Evolutionary conservation across 1,140 invertebrate species (phyloP).

Genomic region (Lycorma delicatula): DNA sequence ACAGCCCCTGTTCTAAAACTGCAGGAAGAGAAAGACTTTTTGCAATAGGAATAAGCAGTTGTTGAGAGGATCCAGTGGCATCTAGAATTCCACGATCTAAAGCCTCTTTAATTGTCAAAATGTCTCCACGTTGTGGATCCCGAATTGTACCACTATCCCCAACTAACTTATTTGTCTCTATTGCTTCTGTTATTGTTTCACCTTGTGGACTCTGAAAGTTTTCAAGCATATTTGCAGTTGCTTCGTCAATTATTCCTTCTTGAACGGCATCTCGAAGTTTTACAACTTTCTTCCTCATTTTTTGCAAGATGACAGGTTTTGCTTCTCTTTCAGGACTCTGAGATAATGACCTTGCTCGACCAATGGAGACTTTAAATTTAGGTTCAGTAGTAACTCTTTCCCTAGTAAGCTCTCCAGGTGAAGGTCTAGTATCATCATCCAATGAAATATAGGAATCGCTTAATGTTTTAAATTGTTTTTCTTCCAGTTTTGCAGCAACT

Average conservation of each 20-base stretch:
- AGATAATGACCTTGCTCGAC: constrained; percentile 44
- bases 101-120: constrained; percentile 72
- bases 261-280: constrained; percentile 60
- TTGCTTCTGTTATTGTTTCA: constrained; percentile 60
- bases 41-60: constrained; percentile 69
- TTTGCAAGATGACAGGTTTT: constrained; percentile 65
- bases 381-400: constrained; percentile 52
- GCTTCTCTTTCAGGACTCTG: constrained; percentile 47
- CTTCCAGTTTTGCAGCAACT: constrained; percentile 42
- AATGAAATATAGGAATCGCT: constrained; percentile 35
- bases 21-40: constrained; percentile 72
- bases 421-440: constrained; percentile 36
- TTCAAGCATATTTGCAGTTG: constrained; percentile 55
- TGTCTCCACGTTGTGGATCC: constrained; percentile 72
- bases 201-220: constrained; percentile 47
- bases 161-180: constrained; percentile 65
- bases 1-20: constrained; percentile 70
- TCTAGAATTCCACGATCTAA: constrained; percentile 77
- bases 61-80: constrained; percentile 56
- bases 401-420: constrained; percentile 48
- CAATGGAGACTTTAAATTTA: constrained; percentile 55
- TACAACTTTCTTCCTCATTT: constrained; percentile 63
- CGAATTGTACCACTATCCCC: constrained; percentile 64
- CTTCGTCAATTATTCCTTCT: constrained; percentile 62
- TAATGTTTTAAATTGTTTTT: constrained; percentile 35